Evolutionary conservation across 1,140 invertebrate genomes (phyloP).

Genomic region (Drosophila subobscura): DNA sequence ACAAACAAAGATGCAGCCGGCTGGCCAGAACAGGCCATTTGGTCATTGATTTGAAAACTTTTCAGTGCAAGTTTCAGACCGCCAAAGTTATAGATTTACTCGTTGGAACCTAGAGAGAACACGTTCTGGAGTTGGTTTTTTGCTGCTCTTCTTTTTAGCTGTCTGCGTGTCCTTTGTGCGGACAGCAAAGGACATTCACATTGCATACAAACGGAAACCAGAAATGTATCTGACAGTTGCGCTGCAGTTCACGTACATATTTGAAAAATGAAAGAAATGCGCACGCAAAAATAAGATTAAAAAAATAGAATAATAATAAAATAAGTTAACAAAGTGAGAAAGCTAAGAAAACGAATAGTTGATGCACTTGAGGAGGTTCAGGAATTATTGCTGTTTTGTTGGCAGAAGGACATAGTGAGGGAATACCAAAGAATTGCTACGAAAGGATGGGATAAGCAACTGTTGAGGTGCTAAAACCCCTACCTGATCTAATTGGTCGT

Average conservation of each 20-base stretch:
- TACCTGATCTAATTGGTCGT: too few species aligned
- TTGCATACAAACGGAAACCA: conserved; percentile 54
- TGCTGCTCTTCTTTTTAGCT: neutral
- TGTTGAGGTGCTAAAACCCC: too few species aligned
- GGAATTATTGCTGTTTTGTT: too few species aligned
- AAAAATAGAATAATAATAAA: conserved; percentile 3
- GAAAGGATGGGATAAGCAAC: too few species aligned
- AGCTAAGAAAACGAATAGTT: neutral
- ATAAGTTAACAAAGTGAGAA: neutral
- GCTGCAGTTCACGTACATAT: conserved; percentile 58
- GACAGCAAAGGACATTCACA: conserved; percentile 72
- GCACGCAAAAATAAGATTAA: conserved; percentile 10
- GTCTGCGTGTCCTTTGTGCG: conserved; percentile 71
- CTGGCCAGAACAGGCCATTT: neutral
- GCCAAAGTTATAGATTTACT: too few species aligned
- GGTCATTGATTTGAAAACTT: conserved; percentile 7
- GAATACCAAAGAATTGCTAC: too few species aligned
- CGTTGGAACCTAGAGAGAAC: too few species aligned
- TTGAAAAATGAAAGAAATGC: conserved; percentile 72
- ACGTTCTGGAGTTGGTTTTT: neutral
- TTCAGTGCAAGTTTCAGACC: conserved; percentile 7
- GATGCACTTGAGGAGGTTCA: neutral
- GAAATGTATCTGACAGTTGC: conserved; percentile 75
- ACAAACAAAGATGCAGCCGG: conserved; percentile 65
- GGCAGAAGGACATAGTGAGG: too few species aligned